Percentiles rank a stretch among this genome's conserved stretches.
phyloP scores from a whole-genome alignment of 2,797 vertebrate genomes.

The Steatocranus sp. region DNA sequence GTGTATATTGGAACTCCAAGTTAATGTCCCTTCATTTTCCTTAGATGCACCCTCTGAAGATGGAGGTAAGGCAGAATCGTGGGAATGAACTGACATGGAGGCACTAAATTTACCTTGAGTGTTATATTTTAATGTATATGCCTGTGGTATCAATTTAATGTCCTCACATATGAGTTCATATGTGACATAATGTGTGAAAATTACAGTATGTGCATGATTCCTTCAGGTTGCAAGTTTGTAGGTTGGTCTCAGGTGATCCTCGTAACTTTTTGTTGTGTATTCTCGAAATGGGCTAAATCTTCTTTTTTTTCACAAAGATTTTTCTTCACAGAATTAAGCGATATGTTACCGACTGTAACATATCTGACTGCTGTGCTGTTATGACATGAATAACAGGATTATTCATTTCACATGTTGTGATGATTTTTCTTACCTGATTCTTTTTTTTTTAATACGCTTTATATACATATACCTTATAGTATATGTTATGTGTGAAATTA shows the following conservation, averaged over 20 bases:
- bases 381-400: not conserved
- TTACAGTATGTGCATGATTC: slow-evolving; percentile 16
- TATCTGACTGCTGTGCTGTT: not conserved
- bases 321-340: not conserved
- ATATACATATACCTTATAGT: slow-evolving; percentile 6
- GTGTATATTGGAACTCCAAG: not conserved
- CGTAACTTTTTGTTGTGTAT: not conserved
- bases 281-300: not conserved
- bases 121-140: not conserved
- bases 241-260: not conserved
- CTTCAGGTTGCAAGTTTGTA: not conserved
- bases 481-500: not conserved
- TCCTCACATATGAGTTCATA: slow-evolving; percentile 56
- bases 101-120: not conserved
- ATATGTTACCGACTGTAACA: not conserved
- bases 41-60: slow-evolving; percentile 45
- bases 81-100: not conserved
- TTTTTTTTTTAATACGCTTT: not conserved
- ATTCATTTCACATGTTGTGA: not conserved
- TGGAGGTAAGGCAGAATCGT: slow-evolving; percentile 58
- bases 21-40: slow-evolving; percentile 36
- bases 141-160: slow-evolving; percentile 28
- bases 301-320: not conserved
- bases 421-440: not conserved
- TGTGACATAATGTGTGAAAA: slow-evolving; percentile 31